Base-by-base conservation (phyloP, 2,888 invertebrate species). In the Odontothrips loti region DNA sequence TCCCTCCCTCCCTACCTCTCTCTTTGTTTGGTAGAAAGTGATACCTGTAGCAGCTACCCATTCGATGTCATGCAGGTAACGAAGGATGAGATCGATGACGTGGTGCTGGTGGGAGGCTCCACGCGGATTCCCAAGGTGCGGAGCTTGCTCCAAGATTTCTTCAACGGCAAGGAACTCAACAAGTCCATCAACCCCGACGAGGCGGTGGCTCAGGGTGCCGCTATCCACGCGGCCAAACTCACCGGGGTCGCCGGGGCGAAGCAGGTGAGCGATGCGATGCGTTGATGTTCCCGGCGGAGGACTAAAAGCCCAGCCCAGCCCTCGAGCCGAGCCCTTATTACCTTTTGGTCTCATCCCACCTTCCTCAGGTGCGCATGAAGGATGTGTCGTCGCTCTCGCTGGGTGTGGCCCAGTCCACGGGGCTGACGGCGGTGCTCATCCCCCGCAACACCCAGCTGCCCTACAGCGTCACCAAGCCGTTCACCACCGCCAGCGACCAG, bases 111-210 rank as follows among this genome's bases (percentile, higher is more conserved):
- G 4, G 85, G 85, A 79, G 85, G 85, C 81, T 98, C 98, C 79
- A 99, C 98, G 51, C 95, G 98, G 89, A 98, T 99, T 86, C 99
- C 98, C 81, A 98, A 97, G 89, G 96, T 99, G 85, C 98, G 99
- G 89, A 97, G 98, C 87, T 91, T 99, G 82, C 91, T 99, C 82
- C 97, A 98, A 87, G 94, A 95, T 88, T 97, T 97, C 91, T 97
- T 97, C 90, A 96, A 96, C 84, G 97, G 97, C 83, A 97, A 97
- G 89, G 97, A 98, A 89, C 90, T 98, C 83, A 98, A 98, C 91
- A 96, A 97, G 87, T 95, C 94, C 48, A 98, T 98, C 89, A 97
- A 98, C 88, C 98, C 98, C 20, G 98, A 98, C 88, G 98, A 98
- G 89, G 98, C 98, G 85, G 98, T 98, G 17, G 98, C 98, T 4